These are phyloP conservation scores for Conopomorpha cramerella DNA, from an alignment of 1,140 invertebrate genomes.

Conservation along the genomic window DNA sequence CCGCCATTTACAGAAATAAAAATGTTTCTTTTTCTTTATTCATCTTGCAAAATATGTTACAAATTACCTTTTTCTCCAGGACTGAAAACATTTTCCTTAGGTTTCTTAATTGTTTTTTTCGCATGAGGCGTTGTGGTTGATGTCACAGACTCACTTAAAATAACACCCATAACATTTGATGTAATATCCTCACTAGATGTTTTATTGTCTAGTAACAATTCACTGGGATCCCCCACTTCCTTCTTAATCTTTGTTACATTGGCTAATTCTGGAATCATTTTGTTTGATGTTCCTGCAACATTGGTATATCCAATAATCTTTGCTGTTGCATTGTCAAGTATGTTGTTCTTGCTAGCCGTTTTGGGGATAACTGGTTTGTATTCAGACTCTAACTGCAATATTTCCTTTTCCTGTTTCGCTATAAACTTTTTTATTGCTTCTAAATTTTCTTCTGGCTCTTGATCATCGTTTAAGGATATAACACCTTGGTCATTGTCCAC, in stretches of 20 bases:
- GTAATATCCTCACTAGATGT: constrained; percentile 5
- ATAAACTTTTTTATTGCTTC: constrained; percentile 39
- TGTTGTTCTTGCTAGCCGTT: too few species aligned
- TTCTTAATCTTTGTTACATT: too few species aligned
- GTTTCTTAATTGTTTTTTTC: constrained; percentile 13
- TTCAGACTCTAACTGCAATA: constrained; percentile 4
- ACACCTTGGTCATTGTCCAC: constrained; percentile 2
- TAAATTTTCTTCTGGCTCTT: constrained; percentile 30
- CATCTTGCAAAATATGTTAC: too few species aligned
- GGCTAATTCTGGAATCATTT: too few species aligned
- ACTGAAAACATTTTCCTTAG: constrained; percentile 12
- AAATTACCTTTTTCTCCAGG: constrained; percentile 15
- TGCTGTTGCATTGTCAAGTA: too few species aligned
- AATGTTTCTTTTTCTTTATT: too few species aligned
- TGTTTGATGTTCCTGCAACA: too few species aligned
- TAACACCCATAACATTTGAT: constrained; percentile 28
- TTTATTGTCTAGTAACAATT: not conserved
- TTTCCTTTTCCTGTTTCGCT: constrained; percentile 26
- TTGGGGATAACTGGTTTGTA: not conserved
- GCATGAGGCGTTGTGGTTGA: too few species aligned
- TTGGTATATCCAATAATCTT: too few species aligned
- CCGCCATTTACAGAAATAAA: constrained; percentile 1
- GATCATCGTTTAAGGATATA: too few species aligned
- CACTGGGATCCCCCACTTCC: too few species aligned
- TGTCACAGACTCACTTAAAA: constrained; percentile 24